Conservation (phyloP, 2,797 vertebrate genomes). For the Phrynocephalus guinanensis region DNA sequence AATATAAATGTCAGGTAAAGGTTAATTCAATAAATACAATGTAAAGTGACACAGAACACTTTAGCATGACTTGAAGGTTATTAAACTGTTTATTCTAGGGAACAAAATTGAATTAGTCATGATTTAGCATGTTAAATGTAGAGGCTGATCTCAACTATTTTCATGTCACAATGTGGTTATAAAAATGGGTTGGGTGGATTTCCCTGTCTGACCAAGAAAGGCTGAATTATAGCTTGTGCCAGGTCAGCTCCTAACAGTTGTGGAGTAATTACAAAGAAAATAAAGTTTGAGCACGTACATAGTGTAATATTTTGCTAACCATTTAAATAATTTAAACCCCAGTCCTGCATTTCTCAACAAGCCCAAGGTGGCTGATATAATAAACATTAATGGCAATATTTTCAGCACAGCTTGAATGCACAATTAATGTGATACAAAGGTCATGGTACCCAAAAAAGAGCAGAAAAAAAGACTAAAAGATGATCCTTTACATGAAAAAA, state of each 20-base stretch:
- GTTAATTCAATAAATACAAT: slow-evolving; percentile 66
- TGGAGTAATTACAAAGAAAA: neutral
- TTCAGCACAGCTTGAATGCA: neutral
- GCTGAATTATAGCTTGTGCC: neutral
- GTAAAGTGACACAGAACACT: slow-evolving; percentile 39
- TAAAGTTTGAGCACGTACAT: neutral
- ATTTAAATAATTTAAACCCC: neutral
- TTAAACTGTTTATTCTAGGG: slow-evolving; percentile 55
- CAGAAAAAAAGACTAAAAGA: neutral
- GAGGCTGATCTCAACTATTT: slow-evolving; percentile 42
- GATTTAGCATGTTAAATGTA: slow-evolving; percentile 2
- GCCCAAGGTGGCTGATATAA: neutral
- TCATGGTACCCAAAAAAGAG: neutral
- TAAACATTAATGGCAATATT: neutral
- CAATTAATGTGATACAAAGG: too few species aligned
- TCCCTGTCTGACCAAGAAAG: neutral
- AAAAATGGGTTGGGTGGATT: slow-evolving; percentile 46
- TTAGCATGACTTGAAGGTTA: slow-evolving; percentile 48
- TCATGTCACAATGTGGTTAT: slow-evolving; percentile 35
- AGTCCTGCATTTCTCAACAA: neutral
- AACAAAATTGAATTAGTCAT: slow-evolving; percentile 56
- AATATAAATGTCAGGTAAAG: slow-evolving; percentile 70
- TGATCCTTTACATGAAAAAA: neutral
- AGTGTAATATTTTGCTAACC: neutral
- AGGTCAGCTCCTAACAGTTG: neutral